Evolutionary conservation across 2,113 vertebrate species (phyloP).

Genomic region (Paramisgurnus dabryanus): DNA sequence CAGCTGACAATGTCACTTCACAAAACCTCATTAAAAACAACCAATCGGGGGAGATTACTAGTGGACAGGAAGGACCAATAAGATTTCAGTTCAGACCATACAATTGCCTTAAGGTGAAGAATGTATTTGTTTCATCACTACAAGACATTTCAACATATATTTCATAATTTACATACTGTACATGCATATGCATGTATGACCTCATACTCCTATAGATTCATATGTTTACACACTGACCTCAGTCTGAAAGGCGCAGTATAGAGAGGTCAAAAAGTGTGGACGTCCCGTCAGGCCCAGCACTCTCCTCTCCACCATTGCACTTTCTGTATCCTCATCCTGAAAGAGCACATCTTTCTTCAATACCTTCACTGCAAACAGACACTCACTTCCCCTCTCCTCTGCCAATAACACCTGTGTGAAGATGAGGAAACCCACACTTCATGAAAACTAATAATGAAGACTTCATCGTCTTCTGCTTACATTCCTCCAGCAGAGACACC

Average conservation of each 20-base stretch:
- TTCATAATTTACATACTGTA: slow-evolving; percentile 25
- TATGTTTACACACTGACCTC: slow-evolving; percentile 70
- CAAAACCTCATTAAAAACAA: background rate
- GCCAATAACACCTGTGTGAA: slow-evolving; percentile 84
- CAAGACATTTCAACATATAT: slow-evolving; percentile 10
- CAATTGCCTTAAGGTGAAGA: slow-evolving; percentile 31
- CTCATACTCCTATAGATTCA: background rate
- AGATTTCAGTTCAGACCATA: background rate
- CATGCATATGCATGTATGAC: background rate
- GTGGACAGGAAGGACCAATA: slow-evolving; percentile 10
- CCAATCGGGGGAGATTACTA: background rate
- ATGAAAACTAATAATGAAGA: slow-evolving; percentile 23
- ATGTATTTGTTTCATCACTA: slow-evolving; percentile 19
- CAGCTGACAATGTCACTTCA: background rate
- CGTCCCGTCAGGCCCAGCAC: slow-evolving; percentile 81
- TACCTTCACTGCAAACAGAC: slow-evolving; percentile 87
- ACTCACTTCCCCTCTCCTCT: slow-evolving; percentile 82
- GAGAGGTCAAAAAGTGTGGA: slow-evolving; percentile 88
- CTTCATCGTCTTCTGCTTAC: slow-evolving; percentile 11
- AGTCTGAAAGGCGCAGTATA: slow-evolving; percentile 89
- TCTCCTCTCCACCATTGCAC: slow-evolving; percentile 89
- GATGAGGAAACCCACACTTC: slow-evolving; percentile 3
- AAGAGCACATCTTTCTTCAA: slow-evolving; percentile 92
- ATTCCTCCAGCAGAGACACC: background rate
- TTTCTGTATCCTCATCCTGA: slow-evolving; percentile 91